These are phyloP conservation scores for Formica aserva DNA, from an alignment of 2,888 invertebrate species.

Conservation along the genomic window DNA sequence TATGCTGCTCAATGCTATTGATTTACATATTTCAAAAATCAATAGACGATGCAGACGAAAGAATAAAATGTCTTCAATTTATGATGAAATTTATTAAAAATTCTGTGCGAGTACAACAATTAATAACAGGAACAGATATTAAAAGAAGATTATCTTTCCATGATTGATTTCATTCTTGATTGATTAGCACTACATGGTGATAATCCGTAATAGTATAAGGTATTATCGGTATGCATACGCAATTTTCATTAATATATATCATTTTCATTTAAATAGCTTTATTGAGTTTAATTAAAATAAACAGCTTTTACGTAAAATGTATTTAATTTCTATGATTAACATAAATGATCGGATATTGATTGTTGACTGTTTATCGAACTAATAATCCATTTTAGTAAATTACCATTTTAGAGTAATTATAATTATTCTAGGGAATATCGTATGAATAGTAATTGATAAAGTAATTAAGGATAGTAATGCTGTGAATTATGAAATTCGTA, in stretches of 20 bases:
- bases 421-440: conserved; percentile 6
- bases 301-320: conserved; percentile 13
- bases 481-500: not conserved
- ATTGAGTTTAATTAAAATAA: conserved; percentile 4
- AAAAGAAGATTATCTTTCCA: conserved; percentile 20
- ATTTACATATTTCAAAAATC: conserved; percentile 30
- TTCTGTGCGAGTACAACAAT: not conserved
- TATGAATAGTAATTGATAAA: conserved; percentile 7
- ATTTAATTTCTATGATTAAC: conserved; percentile 15
- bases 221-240: not conserved
- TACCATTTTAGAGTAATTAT: not conserved
- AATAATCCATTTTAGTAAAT: not conserved
- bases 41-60: conserved; percentile 9
- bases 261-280: conserved; percentile 11
- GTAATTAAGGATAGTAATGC: conserved; percentile 10
- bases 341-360: conserved; percentile 18
- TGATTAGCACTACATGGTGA: conserved; percentile 14
- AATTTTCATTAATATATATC: not conserved
- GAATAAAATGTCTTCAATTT: conserved; percentile 8
- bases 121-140: conserved; percentile 21
- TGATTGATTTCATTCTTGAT: conserved; percentile 27
- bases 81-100: conserved; percentile 17
- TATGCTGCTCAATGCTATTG: conserved; percentile 31
- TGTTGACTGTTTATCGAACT: conserved; percentile 7
- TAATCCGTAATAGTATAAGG: conserved; percentile 14